Evolutionary conservation across 2,113 vertebrate genomes (phyloP).

Genomic region (Cynopterus brachyotis): DNA sequence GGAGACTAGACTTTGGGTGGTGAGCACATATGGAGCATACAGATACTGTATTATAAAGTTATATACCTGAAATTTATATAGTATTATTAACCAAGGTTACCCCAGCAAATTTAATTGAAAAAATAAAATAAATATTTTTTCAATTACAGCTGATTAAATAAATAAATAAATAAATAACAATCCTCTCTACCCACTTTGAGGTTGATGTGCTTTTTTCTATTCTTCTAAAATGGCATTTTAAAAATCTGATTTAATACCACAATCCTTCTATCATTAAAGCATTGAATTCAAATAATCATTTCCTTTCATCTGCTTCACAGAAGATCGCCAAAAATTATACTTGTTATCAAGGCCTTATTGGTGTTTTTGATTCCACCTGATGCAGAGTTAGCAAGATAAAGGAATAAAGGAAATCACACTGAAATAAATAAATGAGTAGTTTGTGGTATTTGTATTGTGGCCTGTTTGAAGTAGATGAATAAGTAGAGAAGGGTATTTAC

Average conservation of each 20-base stretch:
- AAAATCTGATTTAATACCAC: neutral
- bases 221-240: neutral
- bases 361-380: neutral
- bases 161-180: neutral
- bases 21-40: neutral
- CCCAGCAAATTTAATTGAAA: neutral
- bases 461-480: neutral
- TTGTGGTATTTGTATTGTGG: neutral
- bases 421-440: neutral
- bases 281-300: neutral
- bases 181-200: neutral
- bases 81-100: neutral
- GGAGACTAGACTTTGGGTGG: neutral
- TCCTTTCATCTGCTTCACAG: neutral
- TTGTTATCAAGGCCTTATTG: neutral
- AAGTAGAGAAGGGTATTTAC: neutral
- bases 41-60: neutral
- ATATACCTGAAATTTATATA: neutral
- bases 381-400: neutral
- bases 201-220: neutral
- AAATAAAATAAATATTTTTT: neutral
- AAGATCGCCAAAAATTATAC: neutral
- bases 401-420: neutral
- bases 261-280: neutral
- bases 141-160: too few species aligned